phyloP scores from a whole-genome alignment of 1,140 invertebrate species.

The Carcinoscorpius rotundicauda region DNA sequence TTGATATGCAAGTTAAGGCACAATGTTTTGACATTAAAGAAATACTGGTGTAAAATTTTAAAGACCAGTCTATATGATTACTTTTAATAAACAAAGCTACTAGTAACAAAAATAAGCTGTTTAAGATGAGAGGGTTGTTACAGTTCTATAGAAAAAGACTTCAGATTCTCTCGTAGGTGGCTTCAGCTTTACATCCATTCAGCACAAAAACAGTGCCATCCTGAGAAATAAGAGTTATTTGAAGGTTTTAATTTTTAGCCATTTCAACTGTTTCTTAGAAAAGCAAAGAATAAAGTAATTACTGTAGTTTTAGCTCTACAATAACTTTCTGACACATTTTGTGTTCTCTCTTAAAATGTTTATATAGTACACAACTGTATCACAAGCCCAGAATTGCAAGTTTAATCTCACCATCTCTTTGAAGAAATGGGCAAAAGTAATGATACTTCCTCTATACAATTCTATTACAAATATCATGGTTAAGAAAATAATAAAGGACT shows the following conservation, averaged over 20 bases:
- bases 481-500: background rate
- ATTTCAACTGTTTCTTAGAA: background rate
- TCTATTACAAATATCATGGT: constrained; percentile 3
- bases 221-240: constrained; percentile 11
- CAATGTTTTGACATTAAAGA: too few species aligned
- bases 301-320: background rate
- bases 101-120: too few species aligned
- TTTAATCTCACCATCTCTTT: too few species aligned
- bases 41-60: too few species aligned
- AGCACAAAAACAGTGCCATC: constrained; percentile 20
- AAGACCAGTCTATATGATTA: too few species aligned
- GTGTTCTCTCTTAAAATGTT: background rate
- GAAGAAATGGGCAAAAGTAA: too few species aligned
- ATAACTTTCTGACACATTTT: background rate
- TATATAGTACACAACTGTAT: too few species aligned
- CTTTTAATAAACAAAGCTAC: too few species aligned
- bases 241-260: background rate
- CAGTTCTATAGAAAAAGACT: background rate
- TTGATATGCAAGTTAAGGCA: too few species aligned
- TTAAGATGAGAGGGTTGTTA: too few species aligned
- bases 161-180: constrained; percentile 19
- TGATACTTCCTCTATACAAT: background rate
- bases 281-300: background rate
- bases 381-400: too few species aligned
- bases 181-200: constrained; percentile 19